Base-by-base conservation (phyloP, 2,797 vertebrate species). In the Peromyscus eremicus region DNA sequence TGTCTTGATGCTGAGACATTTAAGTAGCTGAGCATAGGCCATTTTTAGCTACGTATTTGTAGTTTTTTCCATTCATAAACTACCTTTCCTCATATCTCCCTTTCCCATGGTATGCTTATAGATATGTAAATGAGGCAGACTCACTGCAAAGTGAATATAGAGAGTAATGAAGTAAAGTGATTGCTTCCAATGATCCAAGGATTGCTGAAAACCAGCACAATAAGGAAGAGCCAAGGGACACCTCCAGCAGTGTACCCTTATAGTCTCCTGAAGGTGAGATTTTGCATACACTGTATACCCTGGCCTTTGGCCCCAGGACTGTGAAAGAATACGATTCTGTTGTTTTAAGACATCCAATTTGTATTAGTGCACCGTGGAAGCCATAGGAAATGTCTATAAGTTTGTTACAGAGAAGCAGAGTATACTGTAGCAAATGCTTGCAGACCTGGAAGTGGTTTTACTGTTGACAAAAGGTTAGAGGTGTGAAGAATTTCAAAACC, bases 1-100 rank as follows among this genome's bases (percentile, higher is more conserved):
- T 64, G 73, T 81, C 23, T 19, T 82, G 9, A n/a, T 70, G n/a
- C 49, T 49, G 17, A 29, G 2, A 4, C 19, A 60, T 66, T 46
- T 57, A 37, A 25, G 11, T 14, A 92, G 60, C 32, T 76, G 43
- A 32, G 34, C 37, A 6, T 8, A 85, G 46, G 32, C 21, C 10
- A 7, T 5, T 66, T 40, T 75, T 62, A 64, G 7, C 27, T 64
- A 34, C 17, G 29, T 71, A 19, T 52, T 93, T 81, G 2, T 16
- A 71, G 12, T 89, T 87, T 1, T 87, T 92, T 13, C 23, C 13
- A 64, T 92, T 95, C 16, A 62, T 5, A 89, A 25, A n/a, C 68
- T 21, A 23, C 0, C 2, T 8, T 5, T 16, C 9, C 19, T 7
- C 19, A 46, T 29, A 40, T 23, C 7, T 7, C 11, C 2, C 13